These are phyloP conservation scores for Onthophagus sagittarius DNA, from an alignment of 2,888 invertebrate species.

Conservation along the genomic window DNA sequence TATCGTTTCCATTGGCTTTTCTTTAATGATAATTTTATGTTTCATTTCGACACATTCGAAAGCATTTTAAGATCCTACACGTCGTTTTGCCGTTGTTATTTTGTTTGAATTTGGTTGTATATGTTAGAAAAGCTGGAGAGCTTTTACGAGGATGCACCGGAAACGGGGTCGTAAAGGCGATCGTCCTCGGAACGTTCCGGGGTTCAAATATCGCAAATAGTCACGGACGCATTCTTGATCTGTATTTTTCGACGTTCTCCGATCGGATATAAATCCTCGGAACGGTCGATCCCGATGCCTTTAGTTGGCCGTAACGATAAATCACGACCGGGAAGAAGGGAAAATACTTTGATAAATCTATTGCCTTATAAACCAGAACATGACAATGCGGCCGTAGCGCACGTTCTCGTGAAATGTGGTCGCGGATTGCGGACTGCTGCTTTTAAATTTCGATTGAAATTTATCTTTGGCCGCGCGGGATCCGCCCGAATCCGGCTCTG, in stretches of 20 bases:
- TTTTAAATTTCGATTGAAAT: background rate
- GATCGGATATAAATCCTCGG: background rate
- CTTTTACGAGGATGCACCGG: background rate
- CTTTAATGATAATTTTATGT: too few species aligned
- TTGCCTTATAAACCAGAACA: conserved; percentile 4
- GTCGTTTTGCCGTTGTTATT: too few species aligned
- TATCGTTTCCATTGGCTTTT: too few species aligned
- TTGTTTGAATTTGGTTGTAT: too few species aligned
- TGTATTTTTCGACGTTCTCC: background rate
- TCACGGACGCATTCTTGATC: background rate
- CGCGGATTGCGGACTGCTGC: background rate
- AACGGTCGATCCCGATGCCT: background rate
- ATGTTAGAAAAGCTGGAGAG: background rate
- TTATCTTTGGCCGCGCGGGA: background rate
- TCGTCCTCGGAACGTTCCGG: background rate
- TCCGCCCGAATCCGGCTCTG: background rate
- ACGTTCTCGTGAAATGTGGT: background rate
- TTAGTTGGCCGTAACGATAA: conserved; percentile 5
- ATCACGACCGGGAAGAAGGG: background rate
- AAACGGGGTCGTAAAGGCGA: background rate
- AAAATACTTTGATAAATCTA: conserved; percentile 12
- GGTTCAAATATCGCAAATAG: background rate
- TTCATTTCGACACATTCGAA: too few species aligned
- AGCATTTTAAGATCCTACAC: too few species aligned
- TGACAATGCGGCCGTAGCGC: conserved; percentile 6